These are phyloP conservation scores for Xestoiulus laeticollis DNA, from an alignment of 2,888 invertebrate species.

Conservation along the genomic window DNA sequence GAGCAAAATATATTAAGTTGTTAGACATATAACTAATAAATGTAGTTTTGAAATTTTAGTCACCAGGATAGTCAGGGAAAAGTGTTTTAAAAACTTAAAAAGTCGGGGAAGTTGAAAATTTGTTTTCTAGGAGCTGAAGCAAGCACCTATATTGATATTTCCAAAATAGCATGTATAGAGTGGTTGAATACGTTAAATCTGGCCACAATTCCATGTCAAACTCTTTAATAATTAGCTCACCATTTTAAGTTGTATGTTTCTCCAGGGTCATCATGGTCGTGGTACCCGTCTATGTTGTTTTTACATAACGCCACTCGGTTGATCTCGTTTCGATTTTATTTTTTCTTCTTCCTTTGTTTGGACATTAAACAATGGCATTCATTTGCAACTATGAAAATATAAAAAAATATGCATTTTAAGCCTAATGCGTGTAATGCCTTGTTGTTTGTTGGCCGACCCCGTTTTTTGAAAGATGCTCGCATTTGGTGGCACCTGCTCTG, in stretches of 20 bases:
- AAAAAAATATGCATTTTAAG: neutral
- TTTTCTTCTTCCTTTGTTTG: neutral
- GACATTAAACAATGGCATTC: slow-evolving; percentile 5
- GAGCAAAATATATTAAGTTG: too few relatives aligned
- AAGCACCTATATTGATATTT: too few relatives aligned
- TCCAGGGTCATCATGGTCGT: neutral
- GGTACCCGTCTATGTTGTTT: neutral
- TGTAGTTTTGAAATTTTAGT: too few relatives aligned
- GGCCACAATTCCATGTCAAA: neutral
- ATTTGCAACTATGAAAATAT: neutral
- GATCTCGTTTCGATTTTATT: neutral
- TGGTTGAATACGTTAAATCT: too few relatives aligned
- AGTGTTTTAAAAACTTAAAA: too few relatives aligned
- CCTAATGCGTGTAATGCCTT: slow-evolving; percentile 15
- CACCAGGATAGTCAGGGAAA: too few relatives aligned
- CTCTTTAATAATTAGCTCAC: neutral
- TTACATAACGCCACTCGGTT: slow-evolving; percentile 5
- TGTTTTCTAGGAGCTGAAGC: too few relatives aligned
- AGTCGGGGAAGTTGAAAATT: too few relatives aligned
- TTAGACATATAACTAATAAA: too few relatives aligned
- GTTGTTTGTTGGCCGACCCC: neutral
- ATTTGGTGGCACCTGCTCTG: slow-evolving; percentile 12
- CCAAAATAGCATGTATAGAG: too few relatives aligned
- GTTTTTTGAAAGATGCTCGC: slow-evolving; percentile 16
- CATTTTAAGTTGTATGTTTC: neutral